Evolutionary conservation across 2,797 vertebrate genomes (phyloP), one percentile per base, ranked within the genome.

Genomic region (Echeneis naucrates): DNA sequence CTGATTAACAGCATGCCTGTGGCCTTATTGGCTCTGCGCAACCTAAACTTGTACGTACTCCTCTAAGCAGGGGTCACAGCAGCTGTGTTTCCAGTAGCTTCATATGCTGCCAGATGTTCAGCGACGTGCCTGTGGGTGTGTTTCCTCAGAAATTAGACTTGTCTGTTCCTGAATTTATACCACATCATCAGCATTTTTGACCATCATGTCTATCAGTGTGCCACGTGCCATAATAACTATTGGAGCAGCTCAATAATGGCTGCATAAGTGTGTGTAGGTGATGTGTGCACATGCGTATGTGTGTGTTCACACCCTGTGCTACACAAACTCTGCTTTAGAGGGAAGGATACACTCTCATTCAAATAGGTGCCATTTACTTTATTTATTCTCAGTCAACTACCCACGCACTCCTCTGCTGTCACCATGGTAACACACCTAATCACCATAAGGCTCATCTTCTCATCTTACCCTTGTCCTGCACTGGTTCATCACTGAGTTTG

Each of bases 301-400:
- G 33, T 66, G 26, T 21, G 69, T 58, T 16, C 32, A 72, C 59
- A 52, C 69, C 60, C 33, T 50, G 40, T 77, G 71, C 75, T 78
- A 71, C 71, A 75, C 60, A 54, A 51, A 21, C 78, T 84, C 85
- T 75, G 77, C 86, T 86, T 87, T 65, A 72, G 76, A 75, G 65
- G 60, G 37, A 68, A 56, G 57, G 32, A 21, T 6, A 64, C 55
- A 73, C 64, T 63, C 68, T 80, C 45, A 14, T 71, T 71, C 51
- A 47, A 79, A 76, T 62, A 53, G 58, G 33, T 61, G 19, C 26
- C 59, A 48, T 88, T 88, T 90, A 90, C 88, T 90, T 90, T 90
- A 90, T 90, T 91, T 89, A 87, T 87, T 89, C 45, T 71, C 70
- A 33, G 59, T 65, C 47, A 56, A 68, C 51, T 8, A 57, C 52